Evolutionary conservation across 2,888 invertebrate genomes (phyloP).

Genomic region (Ornithoptera alexandrae): DNA sequence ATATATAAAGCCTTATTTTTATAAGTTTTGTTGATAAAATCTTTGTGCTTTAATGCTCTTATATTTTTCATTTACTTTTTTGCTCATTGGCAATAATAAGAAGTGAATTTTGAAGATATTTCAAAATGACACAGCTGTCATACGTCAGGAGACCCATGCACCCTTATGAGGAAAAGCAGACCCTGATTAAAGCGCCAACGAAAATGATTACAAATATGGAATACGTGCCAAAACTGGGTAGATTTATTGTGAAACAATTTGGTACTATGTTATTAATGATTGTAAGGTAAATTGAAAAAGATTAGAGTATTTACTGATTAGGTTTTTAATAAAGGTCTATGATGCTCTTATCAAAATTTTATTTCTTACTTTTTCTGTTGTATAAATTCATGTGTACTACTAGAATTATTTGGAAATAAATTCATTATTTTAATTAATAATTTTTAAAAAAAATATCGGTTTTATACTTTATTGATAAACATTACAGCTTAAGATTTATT

Average conservation of each 20-base stretch:
- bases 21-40: too few relatives aligned
- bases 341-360: background rate
- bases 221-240: background rate
- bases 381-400: too few relatives aligned
- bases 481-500: too few relatives aligned
- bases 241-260: slow-evolving; percentile 3
- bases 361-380: background rate
- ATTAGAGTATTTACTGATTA: background rate
- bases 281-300: background rate
- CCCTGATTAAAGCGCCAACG: slow-evolving; percentile 15
- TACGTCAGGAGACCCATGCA: slow-evolving; percentile 3
- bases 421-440: too few relatives aligned
- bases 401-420: too few relatives aligned
- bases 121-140: slow-evolving; percentile 22
- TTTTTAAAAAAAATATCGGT: too few relatives aligned
- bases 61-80: background rate
- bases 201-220: slow-evolving; percentile 15
- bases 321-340: background rate
- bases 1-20: too few relatives aligned
- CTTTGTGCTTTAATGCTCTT: background rate
- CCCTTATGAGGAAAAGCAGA: slow-evolving; percentile 21
- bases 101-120: slow-evolving; percentile 12
- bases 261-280: background rate
- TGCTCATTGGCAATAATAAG: background rate
- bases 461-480: too few relatives aligned